These are phyloP conservation scores for Drosophila tropicalis DNA, from an alignment of 1,140 invertebrate species.

Conservation along the genomic window DNA sequence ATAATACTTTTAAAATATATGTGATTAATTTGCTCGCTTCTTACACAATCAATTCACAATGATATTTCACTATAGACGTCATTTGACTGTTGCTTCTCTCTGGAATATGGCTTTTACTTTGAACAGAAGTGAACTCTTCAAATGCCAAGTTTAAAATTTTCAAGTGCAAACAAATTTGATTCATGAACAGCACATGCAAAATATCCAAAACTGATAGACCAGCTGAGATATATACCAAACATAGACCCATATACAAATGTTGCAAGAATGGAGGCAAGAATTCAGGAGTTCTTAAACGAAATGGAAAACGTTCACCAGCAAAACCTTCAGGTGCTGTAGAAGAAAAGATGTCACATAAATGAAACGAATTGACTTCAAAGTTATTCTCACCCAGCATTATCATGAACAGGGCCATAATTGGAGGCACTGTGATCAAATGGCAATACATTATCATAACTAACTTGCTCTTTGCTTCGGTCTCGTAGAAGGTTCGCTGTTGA, in stretches of 20 bases:
- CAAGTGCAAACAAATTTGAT: conserved; percentile 46
- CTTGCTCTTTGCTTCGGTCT: conserved; percentile 57
- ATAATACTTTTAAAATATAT: no score
- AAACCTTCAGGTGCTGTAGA: not conserved
- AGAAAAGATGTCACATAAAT: not conserved
- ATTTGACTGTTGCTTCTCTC: not conserved
- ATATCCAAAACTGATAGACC: conserved; percentile 34
- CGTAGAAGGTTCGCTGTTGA: conserved; percentile 46
- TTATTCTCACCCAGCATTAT: conserved; percentile 26
- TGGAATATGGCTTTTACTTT: not conserved
- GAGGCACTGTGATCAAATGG: conserved; percentile 36
- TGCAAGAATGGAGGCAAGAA: not conserved
- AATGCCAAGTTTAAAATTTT: conserved; percentile 43
- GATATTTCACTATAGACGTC: conserved; percentile 12
- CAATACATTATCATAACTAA: conserved; percentile 51
- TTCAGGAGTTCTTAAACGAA: not conserved
- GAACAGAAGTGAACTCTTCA: conserved; percentile 17
- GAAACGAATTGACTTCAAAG: not conserved
- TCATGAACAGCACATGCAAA: conserved; percentile 44
- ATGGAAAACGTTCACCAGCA: conserved; percentile 12
- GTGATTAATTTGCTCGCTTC: no score
- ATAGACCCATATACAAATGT: conserved; percentile 10
- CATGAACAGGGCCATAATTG: conserved; percentile 38
- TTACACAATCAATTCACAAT: conserved; percentile 14
- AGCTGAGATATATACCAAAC: conserved; percentile 6